Conservation (phyloP, 2,888 invertebrate genomes). For the Drosophila glabriapex region DNA sequence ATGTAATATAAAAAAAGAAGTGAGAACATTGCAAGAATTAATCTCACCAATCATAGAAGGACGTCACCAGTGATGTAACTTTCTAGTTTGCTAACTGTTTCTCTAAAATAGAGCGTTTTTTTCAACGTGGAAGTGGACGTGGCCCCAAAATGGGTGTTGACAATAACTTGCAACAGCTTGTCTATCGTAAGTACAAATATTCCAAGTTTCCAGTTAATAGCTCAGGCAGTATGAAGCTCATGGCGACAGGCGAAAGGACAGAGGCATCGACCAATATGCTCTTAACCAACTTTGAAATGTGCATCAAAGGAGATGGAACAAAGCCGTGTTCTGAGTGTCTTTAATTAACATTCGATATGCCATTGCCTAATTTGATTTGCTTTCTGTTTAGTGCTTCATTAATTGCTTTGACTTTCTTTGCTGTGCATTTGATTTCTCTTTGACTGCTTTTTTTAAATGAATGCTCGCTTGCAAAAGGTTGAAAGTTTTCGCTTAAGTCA, state of each 20-base stretch:
- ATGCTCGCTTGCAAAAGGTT: not conserved
- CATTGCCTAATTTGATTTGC: not conserved
- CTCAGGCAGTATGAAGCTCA: not conserved
- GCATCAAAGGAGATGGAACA: not conserved
- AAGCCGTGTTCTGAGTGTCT: rapidly evolving
- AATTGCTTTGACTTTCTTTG: not conserved
- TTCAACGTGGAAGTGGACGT: no score
- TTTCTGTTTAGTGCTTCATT: not conserved
- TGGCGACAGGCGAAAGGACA: no score
- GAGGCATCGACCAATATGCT: no score
- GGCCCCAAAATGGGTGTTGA: no score
- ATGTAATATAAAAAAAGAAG: no score
- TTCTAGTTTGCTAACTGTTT: not conserved
- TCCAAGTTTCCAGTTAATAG: not conserved
- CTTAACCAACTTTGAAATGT: not conserved
- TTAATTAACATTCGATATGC: not conserved
- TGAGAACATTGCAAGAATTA: no score
- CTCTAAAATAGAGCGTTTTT: not conserved
- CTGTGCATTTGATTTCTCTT: not conserved
- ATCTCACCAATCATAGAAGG: no score
- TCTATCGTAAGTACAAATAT: not conserved
- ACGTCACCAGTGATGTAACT: no score
- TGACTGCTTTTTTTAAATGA: not conserved
- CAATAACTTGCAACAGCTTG: not conserved
- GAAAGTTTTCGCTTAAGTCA: not conserved